These are phyloP conservation scores for Labroides dimidiatus DNA, from an alignment of 2,797 vertebrate genomes.

Conservation along the genomic window DNA sequence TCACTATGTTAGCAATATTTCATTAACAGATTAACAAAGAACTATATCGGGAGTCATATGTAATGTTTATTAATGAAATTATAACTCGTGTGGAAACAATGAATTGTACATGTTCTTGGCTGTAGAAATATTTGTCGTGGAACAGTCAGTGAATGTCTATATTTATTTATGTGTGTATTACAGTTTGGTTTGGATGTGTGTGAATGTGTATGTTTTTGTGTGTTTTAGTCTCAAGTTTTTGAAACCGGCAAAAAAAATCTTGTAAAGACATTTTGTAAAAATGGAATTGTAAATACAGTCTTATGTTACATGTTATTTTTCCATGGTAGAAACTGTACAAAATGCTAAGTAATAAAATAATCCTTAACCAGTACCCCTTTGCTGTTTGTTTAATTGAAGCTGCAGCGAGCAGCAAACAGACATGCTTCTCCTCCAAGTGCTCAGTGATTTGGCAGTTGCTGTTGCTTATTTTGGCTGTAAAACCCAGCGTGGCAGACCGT, in stretches of 20 bases:
- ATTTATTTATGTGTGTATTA: constrained; percentile 98
- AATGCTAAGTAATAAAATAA: constrained; percentile 94
- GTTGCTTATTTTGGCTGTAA: constrained; percentile 79
- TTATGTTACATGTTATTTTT: constrained; percentile 90
- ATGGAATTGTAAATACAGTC: constrained; percentile 94
- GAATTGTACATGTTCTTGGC: constrained; percentile 86
- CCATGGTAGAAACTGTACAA: constrained; percentile 93
- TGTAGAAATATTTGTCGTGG: constrained; percentile 88
- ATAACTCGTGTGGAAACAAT: constrained; percentile 83
- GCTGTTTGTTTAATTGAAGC: constrained; percentile 66
- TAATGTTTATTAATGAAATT: constrained; percentile 87
- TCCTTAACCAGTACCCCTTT: constrained; percentile 76
- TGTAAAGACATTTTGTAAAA: constrained; percentile 95
- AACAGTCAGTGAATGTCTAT: constrained; percentile 89
- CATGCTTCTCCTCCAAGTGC: constrained; percentile 53
- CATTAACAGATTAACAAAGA: constrained; percentile 89
- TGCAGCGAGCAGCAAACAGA: constrained; percentile 62
- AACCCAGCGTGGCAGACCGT: constrained; percentile 52
- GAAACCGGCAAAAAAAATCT: constrained; percentile 82
- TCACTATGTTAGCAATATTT: constrained; percentile 87
- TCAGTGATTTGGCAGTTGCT: constrained; percentile 65
- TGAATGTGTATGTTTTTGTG: constrained; percentile 80
- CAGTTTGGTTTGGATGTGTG: constrained; percentile 86
- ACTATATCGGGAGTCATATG: constrained; percentile 86
- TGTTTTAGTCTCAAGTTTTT: constrained; percentile 80